A percentile compares a stretch with the other conserved stretches of the same genome.
phyloP scores from a whole-genome alignment of 2,113 vertebrate genomes.

The Prolemur simus region DNA sequence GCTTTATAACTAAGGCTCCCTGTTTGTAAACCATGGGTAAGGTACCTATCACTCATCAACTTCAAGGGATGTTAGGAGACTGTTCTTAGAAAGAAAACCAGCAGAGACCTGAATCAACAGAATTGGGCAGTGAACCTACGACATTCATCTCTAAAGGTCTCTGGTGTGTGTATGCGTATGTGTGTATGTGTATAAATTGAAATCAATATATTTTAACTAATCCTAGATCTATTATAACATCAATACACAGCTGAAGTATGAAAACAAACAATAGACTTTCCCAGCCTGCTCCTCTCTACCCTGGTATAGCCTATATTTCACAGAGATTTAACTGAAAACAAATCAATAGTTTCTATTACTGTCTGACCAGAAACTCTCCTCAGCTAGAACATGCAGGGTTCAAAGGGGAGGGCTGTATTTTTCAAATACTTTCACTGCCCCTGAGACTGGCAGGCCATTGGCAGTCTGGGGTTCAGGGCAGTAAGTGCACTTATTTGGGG shows the following conservation, averaged over 20 bases:
- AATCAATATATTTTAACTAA: slow-evolving; percentile 31
- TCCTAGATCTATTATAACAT: neutral
- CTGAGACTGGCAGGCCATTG: neutral
- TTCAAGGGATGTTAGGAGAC: neutral
- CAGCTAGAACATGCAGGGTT: slow-evolving; percentile 49
- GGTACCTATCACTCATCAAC: neutral
- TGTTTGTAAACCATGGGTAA: neutral
- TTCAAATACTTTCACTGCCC: neutral
- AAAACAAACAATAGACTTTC: slow-evolving; percentile 13
- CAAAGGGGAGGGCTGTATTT: neutral
- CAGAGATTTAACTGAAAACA: slow-evolving; percentile 55
- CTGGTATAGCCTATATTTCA: slow-evolving; percentile 4
- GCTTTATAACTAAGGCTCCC: neutral
- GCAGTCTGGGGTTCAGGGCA: neutral
- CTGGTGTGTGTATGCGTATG: neutral
- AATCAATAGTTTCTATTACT: slow-evolving; percentile 58
- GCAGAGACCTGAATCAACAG: slow-evolving; percentile 12
- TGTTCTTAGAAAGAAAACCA: neutral
- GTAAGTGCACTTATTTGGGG: neutral
- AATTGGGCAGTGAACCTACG: neutral
- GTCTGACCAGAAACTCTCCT: slow-evolving; percentile 30
- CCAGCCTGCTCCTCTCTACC: neutral
- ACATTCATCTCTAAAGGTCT: neutral
- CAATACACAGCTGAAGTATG: neutral
- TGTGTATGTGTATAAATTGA: neutral